These are phyloP conservation scores for Anas acuta DNA, from an alignment of 2,797 vertebrate genomes.

Conservation along the genomic window DNA sequence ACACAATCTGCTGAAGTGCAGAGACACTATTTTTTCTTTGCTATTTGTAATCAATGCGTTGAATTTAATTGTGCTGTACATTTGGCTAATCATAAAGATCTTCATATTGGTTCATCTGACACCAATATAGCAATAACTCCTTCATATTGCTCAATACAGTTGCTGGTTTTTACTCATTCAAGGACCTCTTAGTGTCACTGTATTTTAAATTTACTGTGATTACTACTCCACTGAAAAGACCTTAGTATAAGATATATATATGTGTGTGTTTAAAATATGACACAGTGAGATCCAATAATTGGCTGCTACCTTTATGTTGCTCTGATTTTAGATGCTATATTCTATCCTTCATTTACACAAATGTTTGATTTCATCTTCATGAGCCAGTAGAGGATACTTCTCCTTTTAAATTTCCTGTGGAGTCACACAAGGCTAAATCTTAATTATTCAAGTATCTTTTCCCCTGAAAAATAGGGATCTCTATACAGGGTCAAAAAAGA, in stretches of 20 bases:
- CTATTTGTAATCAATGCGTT: neutral
- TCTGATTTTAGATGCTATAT: neutral
- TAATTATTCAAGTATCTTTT: neutral
- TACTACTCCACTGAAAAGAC: neutral
- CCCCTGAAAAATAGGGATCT: neutral
- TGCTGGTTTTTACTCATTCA: neutral
- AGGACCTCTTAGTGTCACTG: neutral
- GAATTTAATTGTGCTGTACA: neutral
- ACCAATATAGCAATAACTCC: neutral
- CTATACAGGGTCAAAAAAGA: neutral
- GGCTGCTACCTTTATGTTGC: neutral
- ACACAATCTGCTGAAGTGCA: neutral
- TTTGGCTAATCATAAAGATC: neutral
- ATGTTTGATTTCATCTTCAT: neutral
- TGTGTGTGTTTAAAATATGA: neutral
- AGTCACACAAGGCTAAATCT: neutral
- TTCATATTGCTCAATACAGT: neutral
- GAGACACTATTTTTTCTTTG: neutral
- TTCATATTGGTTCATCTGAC: neutral
- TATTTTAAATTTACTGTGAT: conserved; percentile 3
- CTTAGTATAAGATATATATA: neutral
- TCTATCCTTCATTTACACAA: neutral
- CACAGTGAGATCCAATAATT: neutral
- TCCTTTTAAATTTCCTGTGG: neutral
- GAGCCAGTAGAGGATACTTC: neutral